phyloP scores from a whole-genome alignment of 2,888 invertebrate genomes.

The Microchrysa polita region DNA sequence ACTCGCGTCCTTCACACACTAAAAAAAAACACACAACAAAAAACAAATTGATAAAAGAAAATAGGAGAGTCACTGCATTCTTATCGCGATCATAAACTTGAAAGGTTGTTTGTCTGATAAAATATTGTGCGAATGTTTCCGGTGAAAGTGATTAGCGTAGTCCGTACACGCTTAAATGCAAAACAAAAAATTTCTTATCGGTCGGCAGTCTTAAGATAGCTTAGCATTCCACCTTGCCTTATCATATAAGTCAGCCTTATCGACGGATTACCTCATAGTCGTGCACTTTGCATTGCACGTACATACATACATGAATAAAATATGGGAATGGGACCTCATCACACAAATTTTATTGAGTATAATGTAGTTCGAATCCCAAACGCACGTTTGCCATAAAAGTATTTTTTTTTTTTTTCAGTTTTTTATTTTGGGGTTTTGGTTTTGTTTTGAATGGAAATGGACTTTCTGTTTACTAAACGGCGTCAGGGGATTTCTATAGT shows the following conservation, averaged over 20 bases:
- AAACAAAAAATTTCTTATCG: conserved; percentile 35
- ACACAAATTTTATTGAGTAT: conserved; percentile 29
- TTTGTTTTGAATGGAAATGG: too few species aligned
- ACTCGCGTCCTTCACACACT: conserved; percentile 28
- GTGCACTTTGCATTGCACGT: too few species aligned
- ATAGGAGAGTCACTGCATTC: conserved; percentile 24
- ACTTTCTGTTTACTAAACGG: conserved; percentile 38
- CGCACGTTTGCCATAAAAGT: not conserved
- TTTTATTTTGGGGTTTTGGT: too few species aligned
- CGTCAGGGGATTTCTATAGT: conserved; percentile 12
- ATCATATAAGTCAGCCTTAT: conserved; percentile 24
- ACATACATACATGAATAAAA: too few species aligned
- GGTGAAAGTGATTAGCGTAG: conserved; percentile 36
- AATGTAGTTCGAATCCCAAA: too few species aligned
- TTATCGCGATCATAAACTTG: conserved; percentile 35
- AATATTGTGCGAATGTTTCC: conserved; percentile 28
- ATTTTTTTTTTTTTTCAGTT: not conserved
- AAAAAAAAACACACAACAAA: too few species aligned
- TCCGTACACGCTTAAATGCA: conserved; percentile 20
- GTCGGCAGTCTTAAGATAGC: conserved; percentile 31
- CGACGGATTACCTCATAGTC: conserved; percentile 32
- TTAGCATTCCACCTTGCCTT: conserved; percentile 26
- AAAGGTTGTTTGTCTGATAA: conserved; percentile 38
- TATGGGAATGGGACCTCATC: conserved; percentile 14
- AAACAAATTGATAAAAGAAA: conserved; percentile 25